Percentiles rank a stretch among this genome's conserved stretches.
These are phyloP conservation scores for Odontomyia ornata DNA, from an alignment of 2,888 invertebrate species.

Conservation along the genomic window DNA sequence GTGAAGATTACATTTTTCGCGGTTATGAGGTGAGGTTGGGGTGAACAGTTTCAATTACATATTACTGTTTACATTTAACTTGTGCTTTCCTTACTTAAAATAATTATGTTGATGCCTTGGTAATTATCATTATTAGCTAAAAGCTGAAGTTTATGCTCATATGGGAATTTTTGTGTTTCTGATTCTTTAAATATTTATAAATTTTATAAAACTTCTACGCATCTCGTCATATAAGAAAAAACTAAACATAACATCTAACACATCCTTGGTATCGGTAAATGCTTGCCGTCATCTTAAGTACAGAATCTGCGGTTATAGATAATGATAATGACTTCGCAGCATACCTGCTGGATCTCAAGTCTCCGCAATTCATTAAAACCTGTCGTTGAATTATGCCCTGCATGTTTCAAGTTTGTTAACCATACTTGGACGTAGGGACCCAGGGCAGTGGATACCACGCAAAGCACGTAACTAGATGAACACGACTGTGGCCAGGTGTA, in stretches of 20 bases:
- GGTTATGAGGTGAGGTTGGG: neutral
- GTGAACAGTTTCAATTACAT: neutral
- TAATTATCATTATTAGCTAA: no score
- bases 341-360: conserved; percentile 39
- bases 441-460: neutral
- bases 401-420: neutral
- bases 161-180: no score
- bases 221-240: no score
- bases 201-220: no score
- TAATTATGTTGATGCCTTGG: no score
- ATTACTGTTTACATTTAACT: neutral
- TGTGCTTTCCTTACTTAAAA: neutral
- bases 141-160: no score
- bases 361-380: conserved; percentile 38
- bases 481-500: conserved; percentile 19
- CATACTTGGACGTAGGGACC: neutral
- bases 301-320: conserved; percentile 37
- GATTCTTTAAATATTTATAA: no score
- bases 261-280: conserved; percentile 25
- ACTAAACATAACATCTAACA: neutral
- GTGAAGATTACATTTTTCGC: neutral
- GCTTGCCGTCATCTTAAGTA: conserved; percentile 30
- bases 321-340: conserved; percentile 41
- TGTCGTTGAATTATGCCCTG: conserved; percentile 33
- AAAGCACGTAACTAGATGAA: conserved; percentile 35